A percentile compares a stretch with the other conserved stretches of the same genome.
phyloP scores from a whole-genome alignment of 2,888 invertebrate species.

The Hirtodrosophila histrioides region DNA sequence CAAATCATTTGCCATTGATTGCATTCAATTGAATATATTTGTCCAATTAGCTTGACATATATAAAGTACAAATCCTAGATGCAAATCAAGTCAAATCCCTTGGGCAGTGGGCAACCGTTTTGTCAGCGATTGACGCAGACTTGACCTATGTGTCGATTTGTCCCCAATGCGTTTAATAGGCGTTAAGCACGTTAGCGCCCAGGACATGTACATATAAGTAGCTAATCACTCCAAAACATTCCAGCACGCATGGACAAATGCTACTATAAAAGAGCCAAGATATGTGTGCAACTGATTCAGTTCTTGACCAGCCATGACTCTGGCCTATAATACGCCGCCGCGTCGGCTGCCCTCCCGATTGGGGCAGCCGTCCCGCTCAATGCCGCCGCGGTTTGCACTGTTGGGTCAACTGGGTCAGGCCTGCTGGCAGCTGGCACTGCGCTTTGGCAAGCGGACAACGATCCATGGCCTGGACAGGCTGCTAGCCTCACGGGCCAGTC shows the following conservation, averaged over 20 bases:
- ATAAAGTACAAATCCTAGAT: constrained; percentile 17
- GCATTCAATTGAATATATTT: constrained; percentile 59
- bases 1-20: constrained; percentile 66
- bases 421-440: constrained; percentile 62
- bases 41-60: constrained; percentile 58
- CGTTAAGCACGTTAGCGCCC: constrained; percentile 56
- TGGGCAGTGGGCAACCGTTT: constrained; percentile 24
- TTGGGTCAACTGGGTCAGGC: constrained; percentile 35
- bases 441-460: constrained; percentile 78
- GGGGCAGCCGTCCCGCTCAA: constrained; percentile 7
- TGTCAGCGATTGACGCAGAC: constrained; percentile 33
- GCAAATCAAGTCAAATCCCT: constrained; percentile 45
- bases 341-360: constrained; percentile 27
- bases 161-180: constrained; percentile 50
- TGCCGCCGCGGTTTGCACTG: constrained; percentile 23
- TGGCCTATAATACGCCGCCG: constrained; percentile 48
- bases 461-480: constrained; percentile 81
- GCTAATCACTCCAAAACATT: constrained; percentile 57
- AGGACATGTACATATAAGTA: constrained; percentile 17
- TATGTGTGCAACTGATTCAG: constrained; percentile 30
- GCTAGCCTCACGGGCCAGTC: constrained; percentile 58
- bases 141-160: constrained; percentile 42
- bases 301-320: constrained; percentile 54
- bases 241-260: constrained; percentile 37
- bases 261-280: constrained; percentile 55